These are phyloP conservation scores for Orestias chungarensis DNA, from an alignment of 2,797 vertebrate species.

Conservation along the genomic window DNA sequence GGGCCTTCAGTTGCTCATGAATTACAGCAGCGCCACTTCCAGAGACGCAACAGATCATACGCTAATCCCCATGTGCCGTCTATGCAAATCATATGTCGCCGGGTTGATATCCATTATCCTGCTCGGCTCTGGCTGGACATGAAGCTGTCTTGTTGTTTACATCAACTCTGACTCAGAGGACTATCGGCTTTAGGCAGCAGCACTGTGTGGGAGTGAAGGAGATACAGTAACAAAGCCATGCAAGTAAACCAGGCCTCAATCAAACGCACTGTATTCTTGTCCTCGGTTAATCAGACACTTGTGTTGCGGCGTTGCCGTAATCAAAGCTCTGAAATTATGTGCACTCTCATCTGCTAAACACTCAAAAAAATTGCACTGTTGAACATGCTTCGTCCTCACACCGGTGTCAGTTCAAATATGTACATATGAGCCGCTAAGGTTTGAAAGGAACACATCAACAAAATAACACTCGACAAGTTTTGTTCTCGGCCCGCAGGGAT, in stretches of 20 bases:
- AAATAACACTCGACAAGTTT: conserved; percentile 62
- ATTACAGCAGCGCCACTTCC: conserved; percentile 48
- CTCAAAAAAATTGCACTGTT: conserved; percentile 26
- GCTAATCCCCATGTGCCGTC: conserved; percentile 75
- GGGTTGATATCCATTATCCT: conserved; percentile 68
- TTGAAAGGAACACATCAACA: conserved; percentile 53
- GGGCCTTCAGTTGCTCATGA: conserved; percentile 51
- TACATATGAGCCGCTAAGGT: conserved; percentile 22
- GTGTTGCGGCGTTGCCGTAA: conserved; percentile 11
- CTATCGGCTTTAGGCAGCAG: conserved; percentile 65
- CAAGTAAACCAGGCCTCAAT: conserved; percentile 49
- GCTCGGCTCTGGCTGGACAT: conserved; percentile 68
- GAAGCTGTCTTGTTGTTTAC: conserved; percentile 66
- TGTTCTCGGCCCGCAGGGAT: conserved; percentile 50
- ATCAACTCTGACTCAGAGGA: conserved; percentile 66
- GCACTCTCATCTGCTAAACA: conserved; percentile 5
- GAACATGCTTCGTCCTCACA: conserved; percentile 22
- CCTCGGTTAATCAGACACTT: conserved; percentile 32
- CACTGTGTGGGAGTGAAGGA: conserved; percentile 64
- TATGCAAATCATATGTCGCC: conserved; percentile 72
- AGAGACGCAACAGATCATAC: conserved; percentile 63
- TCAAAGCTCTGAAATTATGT: conserved; percentile 38
- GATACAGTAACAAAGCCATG: conserved; percentile 62
- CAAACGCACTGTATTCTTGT: conserved; percentile 35
- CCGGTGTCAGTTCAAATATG: conserved; percentile 22